These are phyloP conservation scores for Cyanoramphus novaezelandiae DNA, from an alignment of 2,113 vertebrate species.

Conservation along the genomic window DNA sequence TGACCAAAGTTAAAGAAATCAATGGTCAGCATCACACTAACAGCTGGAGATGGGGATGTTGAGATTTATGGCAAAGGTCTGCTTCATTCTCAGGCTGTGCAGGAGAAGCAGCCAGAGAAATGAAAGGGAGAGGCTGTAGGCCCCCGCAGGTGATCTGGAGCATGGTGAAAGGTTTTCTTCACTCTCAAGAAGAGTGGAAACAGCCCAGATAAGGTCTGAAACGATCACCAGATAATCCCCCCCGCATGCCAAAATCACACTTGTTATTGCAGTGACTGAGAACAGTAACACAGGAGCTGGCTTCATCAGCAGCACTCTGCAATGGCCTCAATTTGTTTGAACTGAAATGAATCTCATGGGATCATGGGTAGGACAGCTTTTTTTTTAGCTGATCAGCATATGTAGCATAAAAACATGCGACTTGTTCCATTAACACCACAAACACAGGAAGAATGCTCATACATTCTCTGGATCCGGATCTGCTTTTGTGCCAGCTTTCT, in stretches of 20 bases:
- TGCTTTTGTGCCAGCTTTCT: neutral
- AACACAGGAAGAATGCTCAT: neutral
- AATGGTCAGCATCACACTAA: neutral
- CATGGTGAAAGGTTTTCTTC: neutral
- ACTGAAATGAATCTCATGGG: neutral
- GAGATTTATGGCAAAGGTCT: neutral
- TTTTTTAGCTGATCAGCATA: neutral
- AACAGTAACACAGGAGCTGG: neutral
- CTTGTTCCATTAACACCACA: neutral
- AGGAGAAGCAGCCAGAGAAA: neutral
- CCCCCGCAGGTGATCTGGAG: neutral
- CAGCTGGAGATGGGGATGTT: neutral
- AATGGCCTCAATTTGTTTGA: neutral
- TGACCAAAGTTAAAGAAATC: neutral
- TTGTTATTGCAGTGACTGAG: neutral
- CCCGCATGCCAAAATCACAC: neutral
- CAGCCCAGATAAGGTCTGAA: neutral
- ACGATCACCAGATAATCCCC: accelerated
- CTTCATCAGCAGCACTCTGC: neutral
- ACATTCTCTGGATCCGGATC: neutral
- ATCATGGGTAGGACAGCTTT: accelerated
- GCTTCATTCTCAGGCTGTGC: neutral
- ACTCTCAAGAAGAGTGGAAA: neutral
- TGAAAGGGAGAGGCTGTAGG: neutral
- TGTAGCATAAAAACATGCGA: neutral